Base-by-base conservation (phyloP, 2,888 invertebrate genomes). In the Halictus ligatus region DNA sequence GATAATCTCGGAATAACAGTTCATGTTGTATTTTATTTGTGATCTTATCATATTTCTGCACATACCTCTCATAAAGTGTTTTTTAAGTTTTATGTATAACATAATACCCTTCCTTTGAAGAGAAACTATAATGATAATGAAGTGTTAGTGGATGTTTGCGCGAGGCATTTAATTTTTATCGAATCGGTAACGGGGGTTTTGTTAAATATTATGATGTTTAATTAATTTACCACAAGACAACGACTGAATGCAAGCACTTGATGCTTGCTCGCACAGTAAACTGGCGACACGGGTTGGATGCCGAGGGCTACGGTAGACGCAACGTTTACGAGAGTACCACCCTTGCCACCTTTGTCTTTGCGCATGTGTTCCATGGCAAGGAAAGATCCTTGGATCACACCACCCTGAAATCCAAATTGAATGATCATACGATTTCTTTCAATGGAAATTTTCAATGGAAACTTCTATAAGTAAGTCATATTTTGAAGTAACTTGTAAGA, bases 241-340 rank as follows among this genome's bases (percentile, higher is more conserved):
- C 82, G 78, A 21, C 89, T 92, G 72, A 94, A 92, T 1, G 93
- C 94, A 21, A 94, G 67, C 21, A 95, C 92, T 15, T 92, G 93
- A 81, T 91, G 89, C 92, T 97, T 97, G 0, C 96, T 96, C 6
- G 96, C 96, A 46, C 95, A 95, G 89, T 97, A 97, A 8, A 96
- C 93, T 0, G 97, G 96, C 8, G 94, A 85, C 0, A 0, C 0
- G 0, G 0, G 0, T 0, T 95, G 93, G 0, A 95, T 91, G 82
- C 94, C 91, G 40, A 96, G 94, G 0, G 96, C 96, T 81, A 96
- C 95, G 25, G 96, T 96, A 0, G 97, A 97, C 0, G 96, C 95
- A 15, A 97, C 94, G 92, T 97, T 97, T 40, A 97, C 95, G 43
- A 97, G 96, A 0, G 96, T 95, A 0, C 97, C 97, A 3, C 97